phyloP scores from a whole-genome alignment of 2,888 invertebrate genomes.

The Cephus pygmeus region DNA sequence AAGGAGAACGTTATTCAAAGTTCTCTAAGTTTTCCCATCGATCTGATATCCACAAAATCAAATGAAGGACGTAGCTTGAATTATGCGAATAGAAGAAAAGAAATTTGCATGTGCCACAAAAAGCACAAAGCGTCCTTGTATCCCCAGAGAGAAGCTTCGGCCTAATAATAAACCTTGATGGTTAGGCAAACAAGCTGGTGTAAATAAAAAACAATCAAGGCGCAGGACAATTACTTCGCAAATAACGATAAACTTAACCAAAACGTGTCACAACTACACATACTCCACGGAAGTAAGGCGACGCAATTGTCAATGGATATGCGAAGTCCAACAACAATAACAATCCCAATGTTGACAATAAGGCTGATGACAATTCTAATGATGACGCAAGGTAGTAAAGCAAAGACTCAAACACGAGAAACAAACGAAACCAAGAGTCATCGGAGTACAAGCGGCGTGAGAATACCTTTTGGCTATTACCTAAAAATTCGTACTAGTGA shows the following conservation, averaged over 20 bases:
- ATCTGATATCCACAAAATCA: neutral
- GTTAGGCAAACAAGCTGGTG: neutral
- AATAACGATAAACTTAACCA: neutral
- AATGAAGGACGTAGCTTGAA: neutral
- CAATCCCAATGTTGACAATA: neutral
- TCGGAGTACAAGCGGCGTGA: neutral
- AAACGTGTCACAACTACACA: neutral
- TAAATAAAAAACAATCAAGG: neutral
- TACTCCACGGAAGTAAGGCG: neutral
- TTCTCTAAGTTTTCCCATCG: neutral
- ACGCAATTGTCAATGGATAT: neutral
- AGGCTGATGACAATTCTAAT: neutral
- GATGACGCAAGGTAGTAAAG: neutral
- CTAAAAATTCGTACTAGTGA: constrained; percentile 26
- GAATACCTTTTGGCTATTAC: neutral
- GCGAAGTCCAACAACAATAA: neutral
- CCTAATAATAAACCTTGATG: neutral
- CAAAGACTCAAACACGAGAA: neutral
- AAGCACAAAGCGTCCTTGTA: neutral
- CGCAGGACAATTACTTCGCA: neutral
- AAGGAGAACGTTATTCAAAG: neutral
- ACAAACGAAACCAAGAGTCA: neutral
- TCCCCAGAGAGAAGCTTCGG: neutral
- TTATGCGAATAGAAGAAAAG: neutral
- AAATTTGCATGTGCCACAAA: neutral